phyloP scores from a whole-genome alignment of 2,797 vertebrate genomes.

The Chelmon rostratus region DNA sequence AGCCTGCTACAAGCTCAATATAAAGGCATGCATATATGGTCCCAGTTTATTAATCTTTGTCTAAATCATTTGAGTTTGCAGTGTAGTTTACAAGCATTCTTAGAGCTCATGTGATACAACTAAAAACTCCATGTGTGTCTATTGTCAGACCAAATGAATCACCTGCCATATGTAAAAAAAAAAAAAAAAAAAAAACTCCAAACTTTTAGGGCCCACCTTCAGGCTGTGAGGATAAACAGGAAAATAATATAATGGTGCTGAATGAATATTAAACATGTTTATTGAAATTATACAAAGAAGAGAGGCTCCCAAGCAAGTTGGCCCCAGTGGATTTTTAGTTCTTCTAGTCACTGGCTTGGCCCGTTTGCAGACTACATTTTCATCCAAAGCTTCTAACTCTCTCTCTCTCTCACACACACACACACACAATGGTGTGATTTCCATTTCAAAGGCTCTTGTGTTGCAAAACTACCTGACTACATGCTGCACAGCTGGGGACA shows the following conservation, averaged over 20 bases:
- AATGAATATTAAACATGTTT: conserved; percentile 52
- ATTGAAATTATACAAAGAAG: conserved; percentile 43
- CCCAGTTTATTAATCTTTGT: neutral
- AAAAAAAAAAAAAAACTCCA: neutral
- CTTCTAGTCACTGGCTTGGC: conserved; percentile 8
- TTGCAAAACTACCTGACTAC: conserved; percentile 60
- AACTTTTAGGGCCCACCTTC: neutral
- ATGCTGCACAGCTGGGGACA: conserved; percentile 63
- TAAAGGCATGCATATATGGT: too few relatives aligned
- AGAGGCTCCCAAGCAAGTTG: conserved; percentile 31
- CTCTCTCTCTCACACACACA: neutral
- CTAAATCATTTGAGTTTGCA: neutral
- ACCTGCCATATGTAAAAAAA: too few relatives aligned
- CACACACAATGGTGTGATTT: conserved; percentile 47
- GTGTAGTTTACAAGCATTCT: neutral
- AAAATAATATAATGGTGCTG: conserved; percentile 22
- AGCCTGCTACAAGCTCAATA: too few relatives aligned
- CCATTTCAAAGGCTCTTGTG: conserved; percentile 69
- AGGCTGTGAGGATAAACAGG: conserved; percentile 29
- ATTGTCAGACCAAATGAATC: neutral
- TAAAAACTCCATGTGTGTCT: neutral
- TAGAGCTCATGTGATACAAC: neutral
- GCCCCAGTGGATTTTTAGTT: conserved; percentile 19
- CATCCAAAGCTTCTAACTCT: conserved; percentile 22
- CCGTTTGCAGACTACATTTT: conserved; percentile 18